Base-by-base conservation (phyloP, 2,888 invertebrate species). In the Encarsia formosa region DNA sequence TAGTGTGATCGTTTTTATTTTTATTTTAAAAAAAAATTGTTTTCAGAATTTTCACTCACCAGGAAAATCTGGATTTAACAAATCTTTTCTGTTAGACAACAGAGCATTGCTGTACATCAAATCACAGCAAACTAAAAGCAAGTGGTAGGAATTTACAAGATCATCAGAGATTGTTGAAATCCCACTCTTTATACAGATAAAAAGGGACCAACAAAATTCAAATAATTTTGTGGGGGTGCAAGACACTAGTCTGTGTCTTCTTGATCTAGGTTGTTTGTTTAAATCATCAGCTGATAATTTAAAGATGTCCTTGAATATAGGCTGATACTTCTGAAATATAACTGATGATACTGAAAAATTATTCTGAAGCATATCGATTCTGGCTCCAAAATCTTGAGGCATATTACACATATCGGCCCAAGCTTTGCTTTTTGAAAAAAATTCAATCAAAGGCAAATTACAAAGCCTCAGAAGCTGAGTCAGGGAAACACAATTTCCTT, bases 361-460 rank as follows among this genome's bases (percentile, higher is more conserved):
- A 50, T 88, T 82, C 67, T 97, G 91, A 52, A 97, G 75, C 55
- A 86, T 82, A 55, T 89, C 86, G 51, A 97, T 87, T 73, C 89
- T 89, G 40, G 83, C 81, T 54, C 87, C 80, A 69, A 95, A 91
- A 51, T 89, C 87, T 62, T 85, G 84, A 0, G 92, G 84, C 75
- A 94, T 81, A 59, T 86, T 86, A 1, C 92, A 87, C 93, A 98
- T 95, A 65, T 94, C 92, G 55, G 89, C 86, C 97, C 97, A 99
- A 68, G 87, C 87, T 70, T 91, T 88, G 67, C 95, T 93, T 78
- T 96, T 96, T 59, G 84, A 85, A 69, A 97, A 95, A 76, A 98
- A 98, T 66, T 96, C 90, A 56, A 90, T 87, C 56, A 97, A 79
- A 86, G 92, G 93, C 66, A 96, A 82, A 73, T 91, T 91, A 71